Base-by-base conservation (phyloP, 2,113 vertebrate genomes). In the Excalfactoria chinensis region DNA sequence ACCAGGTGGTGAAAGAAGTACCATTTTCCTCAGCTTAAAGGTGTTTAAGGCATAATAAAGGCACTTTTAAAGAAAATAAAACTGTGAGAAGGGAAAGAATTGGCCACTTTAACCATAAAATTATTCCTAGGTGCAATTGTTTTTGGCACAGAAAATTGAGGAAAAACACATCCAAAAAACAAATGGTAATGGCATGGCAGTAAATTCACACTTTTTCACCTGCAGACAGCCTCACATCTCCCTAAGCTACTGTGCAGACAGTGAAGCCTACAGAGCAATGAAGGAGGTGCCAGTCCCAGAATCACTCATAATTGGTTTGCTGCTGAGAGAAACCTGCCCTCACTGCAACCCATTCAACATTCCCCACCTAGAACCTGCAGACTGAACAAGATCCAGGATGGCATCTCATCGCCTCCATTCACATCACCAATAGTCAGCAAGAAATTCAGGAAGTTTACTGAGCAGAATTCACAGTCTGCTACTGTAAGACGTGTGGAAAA, bases 41-140 rank as follows among this genome's bases (percentile, higher is more conserved):
- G 66, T 74, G 20, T 80, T 93, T 83, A 69, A 55, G 56, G 41
- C 60, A 67, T 16, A 64, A 19, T 77, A 85, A 90, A 83, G 76
- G 86, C 21, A 34, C 60, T 80, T 64, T 64, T 82, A 72, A 59
- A 85, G 46, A 68, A 91, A 85, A 77, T 32, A 49, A 32, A 67
- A 84, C 46, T 35, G 15, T 44, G 82, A 93, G 56, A 53, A 80
- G 44, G 73, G 44, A 43, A 72, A 56, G 17, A 89, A 88, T 26
- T 85, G 58, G 25, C 37, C 86, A 37, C 32, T 86, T 93, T 92
- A 77, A 89, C 32, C 41, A 46, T 84, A 94, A 94, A 21, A 32
- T 35, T n/a, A 66, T 70, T 88, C 79, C 68, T 85, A 78, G 55
- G 79, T 78, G 34, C 32, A 70, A 86, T 44, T 30, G 13, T 9